These are phyloP conservation scores for Phataginus tricuspis DNA, from an alignment of 2,797 vertebrate genomes.

Conservation along the genomic window DNA sequence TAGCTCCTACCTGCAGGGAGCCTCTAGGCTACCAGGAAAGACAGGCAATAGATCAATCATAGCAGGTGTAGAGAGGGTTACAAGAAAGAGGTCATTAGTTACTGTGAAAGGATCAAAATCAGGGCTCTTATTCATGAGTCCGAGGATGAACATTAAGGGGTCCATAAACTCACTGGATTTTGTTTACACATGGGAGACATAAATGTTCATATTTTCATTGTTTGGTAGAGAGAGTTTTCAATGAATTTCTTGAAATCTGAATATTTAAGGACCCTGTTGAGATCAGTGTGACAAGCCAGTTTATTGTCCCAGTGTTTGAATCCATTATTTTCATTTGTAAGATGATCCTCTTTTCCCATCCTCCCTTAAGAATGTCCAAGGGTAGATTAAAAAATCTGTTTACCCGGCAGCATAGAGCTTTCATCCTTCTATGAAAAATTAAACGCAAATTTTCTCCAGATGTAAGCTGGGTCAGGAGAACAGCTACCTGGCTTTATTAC, in stretches of 20 bases:
- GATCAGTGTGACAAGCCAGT: neutral
- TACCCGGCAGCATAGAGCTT: neutral
- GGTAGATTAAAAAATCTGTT: conserved; percentile 26
- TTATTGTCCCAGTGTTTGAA: neutral
- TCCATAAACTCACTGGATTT: neutral
- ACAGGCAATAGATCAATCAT: neutral
- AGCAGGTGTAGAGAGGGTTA: neutral
- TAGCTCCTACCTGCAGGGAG: neutral
- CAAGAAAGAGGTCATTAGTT: neutral
- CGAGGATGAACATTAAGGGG: neutral
- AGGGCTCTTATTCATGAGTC: neutral
- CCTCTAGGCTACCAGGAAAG: neutral
- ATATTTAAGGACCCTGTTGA: neutral
- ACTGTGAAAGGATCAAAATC: neutral
- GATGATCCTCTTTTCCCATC: neutral
- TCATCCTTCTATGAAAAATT: conserved; percentile 9
- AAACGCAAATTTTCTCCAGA: conserved; percentile 16
- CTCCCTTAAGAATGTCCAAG: neutral
- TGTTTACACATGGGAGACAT: neutral
- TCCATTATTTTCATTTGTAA: neutral
- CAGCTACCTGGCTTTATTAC: neutral
- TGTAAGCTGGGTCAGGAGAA: neutral
- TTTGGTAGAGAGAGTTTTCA: neutral
- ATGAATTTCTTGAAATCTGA: conserved; percentile 10
- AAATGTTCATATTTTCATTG: neutral